A percentile compares a stretch with the other conserved stretches of the same genome.
Evolutionary conservation across 2,888 invertebrate genomes (phyloP).

Genomic region (Silvanus unidentatus): DNA sequence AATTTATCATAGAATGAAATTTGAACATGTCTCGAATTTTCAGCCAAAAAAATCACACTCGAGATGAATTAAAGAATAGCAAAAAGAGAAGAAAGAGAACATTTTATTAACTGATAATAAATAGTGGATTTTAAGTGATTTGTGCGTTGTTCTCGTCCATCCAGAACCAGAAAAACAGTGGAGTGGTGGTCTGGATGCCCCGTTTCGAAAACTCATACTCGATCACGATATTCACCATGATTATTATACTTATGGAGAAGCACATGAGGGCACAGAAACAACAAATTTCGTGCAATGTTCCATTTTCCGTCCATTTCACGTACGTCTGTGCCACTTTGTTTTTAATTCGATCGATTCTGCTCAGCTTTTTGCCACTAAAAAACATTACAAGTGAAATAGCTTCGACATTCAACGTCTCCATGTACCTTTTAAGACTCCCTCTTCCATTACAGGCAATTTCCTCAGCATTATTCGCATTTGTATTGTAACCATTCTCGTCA

Average conservation of each 20-base stretch:
- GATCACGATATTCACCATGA: constrained; percentile 37
- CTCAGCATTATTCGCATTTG: too few species aligned
- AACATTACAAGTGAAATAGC: constrained; percentile 7
- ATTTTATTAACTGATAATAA: too few species aligned
- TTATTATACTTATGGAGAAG: constrained; percentile 39
- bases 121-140: too few species aligned
- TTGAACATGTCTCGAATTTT: too few species aligned
- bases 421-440: too few species aligned
- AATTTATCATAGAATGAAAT: too few species aligned
- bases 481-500: background rate
- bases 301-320: constrained; percentile 30
- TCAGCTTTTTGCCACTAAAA: constrained; percentile 27
- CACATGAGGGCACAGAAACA: constrained; percentile 39
- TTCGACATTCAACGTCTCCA: too few species aligned
- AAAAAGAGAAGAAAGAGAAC: too few species aligned
- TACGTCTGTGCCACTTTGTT: constrained; percentile 24
- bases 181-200: constrained; percentile 18
- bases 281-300: constrained; percentile 36
- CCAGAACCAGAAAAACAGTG: constrained; percentile 20
- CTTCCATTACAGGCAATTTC: too few species aligned
- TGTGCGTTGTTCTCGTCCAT: constrained; percentile 3
- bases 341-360: constrained; percentile 20
- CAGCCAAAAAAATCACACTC: too few species aligned
- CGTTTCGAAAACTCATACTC: constrained; percentile 35
- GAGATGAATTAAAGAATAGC: too few species aligned